Base-by-base conservation (phyloP, 37 sponge, comb jelly and placozoan species). In the Spongilla lacustris region DNA sequence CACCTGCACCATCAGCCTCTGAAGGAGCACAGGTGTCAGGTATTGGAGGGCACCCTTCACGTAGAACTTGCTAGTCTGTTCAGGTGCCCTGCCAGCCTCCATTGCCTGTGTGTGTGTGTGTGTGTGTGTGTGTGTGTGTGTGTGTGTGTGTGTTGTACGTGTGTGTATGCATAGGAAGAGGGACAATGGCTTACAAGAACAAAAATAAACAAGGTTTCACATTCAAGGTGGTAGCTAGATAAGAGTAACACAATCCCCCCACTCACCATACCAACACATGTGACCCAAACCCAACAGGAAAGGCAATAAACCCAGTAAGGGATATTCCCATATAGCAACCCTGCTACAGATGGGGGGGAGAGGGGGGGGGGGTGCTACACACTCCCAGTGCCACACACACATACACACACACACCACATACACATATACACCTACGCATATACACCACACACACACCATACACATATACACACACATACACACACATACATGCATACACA, bases 11-110 rank as follows among this genome's bases (percentile, higher is more conserved):
- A 98, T 76, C 31, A 99, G 91, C 21, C 83, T 85, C 75, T 46
- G 31, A 28, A 95, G 88, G 14, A 99, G 79, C 0, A 95, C 87
- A 3, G 98, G 98, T 0, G 96, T 80, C 28, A 99, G 86, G 68
- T 89, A 97, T 32, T 87, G 88, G 33, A 97, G 86, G 29, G 99
- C 98, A 23, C 99, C 99, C 73, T 92, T 92, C 68, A 95, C 91
- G 82, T 99, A 99, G 81, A 91, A 90, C 41, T 84, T 86, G 75
- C 94, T 93, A 33, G 69, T 83, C 21, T 84, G 89, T 33, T 76
- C 81, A 0, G 96, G 94, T 49, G 81, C 86, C 22, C 87, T 66
- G 17, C 88, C 89, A 10, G 38, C 49, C 36, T 91, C 92, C 36
- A 50, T 24, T 58, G 58, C 58, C 58, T 50, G 82, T 5, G 1